Evolutionary conservation across 1,140 invertebrate genomes (phyloP), one percentile per base, ranked within the genome.

Genomic region (Ooceraea biroi): DNA sequence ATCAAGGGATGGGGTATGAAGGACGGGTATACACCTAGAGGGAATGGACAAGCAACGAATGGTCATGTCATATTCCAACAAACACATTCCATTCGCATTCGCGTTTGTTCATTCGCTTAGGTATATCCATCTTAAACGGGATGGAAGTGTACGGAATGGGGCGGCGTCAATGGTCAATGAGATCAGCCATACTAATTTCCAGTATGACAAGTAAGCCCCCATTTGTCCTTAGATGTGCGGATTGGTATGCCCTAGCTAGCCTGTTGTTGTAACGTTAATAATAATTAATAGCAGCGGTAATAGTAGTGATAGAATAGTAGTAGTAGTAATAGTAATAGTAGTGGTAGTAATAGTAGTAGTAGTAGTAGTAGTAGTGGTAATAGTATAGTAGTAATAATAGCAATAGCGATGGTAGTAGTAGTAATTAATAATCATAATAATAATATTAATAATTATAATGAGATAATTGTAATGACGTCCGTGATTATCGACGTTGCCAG

Each of bases 121-220:
- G 27, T 66, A 77, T 77, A 77, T 66, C 60, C 27, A 77, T 1
- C 44, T 76, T 4, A 48, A 10, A 83, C 85, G 76, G 88, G 89
- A 92, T 86, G 92, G 91, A 92, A 92, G 89, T 91, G 74, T 85
- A 80, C 66, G 86, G 85, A 85, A 84, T 69, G 89, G 91, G 91
- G 92, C 89, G 84, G 89, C 92, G 84, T 92, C 90, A 94, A 90
- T 91, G 91, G 91, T 93, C 91, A 94, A 92, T 93, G 93, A 94
- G 93, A 94, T 94, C 93, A 90, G 89, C 93, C 93, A 90, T 92
- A 93, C 93, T 71, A 48, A 80, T 83, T 68, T 58, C 22, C 74
- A 85, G 91, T 89, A 91, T 71, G 90, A 91, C 90, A 90, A 89
- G 77, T 90, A 80, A 88, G 89, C 89, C 89, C n/a, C 89, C 89